Conservation (phyloP, 2,113 vertebrate genomes). For the Actinemys pallida region DNA sequence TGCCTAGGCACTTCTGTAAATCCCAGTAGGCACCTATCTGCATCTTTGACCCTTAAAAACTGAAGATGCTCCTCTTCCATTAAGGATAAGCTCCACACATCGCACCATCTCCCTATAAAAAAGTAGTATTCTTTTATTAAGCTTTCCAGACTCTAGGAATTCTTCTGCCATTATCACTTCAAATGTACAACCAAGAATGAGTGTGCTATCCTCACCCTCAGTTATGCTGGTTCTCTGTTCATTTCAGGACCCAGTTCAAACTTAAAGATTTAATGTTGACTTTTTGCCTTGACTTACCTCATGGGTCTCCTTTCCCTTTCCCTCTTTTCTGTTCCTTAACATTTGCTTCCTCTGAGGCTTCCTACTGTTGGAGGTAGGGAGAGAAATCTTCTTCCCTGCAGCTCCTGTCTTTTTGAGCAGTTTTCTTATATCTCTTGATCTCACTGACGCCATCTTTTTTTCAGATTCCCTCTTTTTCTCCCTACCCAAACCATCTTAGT, state of each 20-base stretch:
- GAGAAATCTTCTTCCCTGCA: background rate
- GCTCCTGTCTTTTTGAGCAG: background rate
- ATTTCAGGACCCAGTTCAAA: background rate
- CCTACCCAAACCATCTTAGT: background rate
- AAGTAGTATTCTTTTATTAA: background rate
- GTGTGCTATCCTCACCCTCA: background rate
- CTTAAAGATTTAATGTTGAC: background rate
- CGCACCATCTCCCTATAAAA: background rate
- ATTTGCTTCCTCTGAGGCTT: background rate
- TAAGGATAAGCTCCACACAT: background rate
- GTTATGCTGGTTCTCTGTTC: background rate
- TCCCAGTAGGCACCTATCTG: background rate
- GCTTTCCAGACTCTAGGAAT: background rate
- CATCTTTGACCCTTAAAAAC: background rate
- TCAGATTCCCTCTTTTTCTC: background rate
- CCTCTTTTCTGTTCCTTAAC: background rate
- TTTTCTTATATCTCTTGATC: background rate
- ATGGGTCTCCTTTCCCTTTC: fast-evolving
- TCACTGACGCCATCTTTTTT: background rate
- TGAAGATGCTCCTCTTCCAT: background rate
- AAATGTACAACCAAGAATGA: background rate
- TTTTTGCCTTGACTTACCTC: background rate
- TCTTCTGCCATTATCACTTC: background rate
- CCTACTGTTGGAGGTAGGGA: fast-evolving
- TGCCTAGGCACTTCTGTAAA: background rate